phyloP scores from a whole-genome alignment of 2,888 invertebrate species.

The Steinernema carpocapsae region DNA sequence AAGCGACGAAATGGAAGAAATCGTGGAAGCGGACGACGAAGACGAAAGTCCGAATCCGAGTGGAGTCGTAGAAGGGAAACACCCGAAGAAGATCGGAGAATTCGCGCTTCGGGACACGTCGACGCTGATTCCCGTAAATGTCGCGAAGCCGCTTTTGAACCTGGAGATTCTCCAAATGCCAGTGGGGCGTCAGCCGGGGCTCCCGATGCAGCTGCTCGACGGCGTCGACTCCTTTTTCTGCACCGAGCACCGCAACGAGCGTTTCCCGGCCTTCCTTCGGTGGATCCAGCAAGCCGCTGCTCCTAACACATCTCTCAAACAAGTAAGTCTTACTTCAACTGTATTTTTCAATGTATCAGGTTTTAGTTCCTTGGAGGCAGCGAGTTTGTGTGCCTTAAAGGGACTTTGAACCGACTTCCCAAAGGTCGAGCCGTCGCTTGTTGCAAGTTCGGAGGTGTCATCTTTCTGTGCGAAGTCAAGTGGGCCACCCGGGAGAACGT shows the following conservation, averaged over 20 bases:
- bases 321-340: neutral
- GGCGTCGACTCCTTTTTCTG: slow-evolving; percentile 29
- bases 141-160: slow-evolving; percentile 1
- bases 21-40: slow-evolving; percentile 9
- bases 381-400: slow-evolving; percentile 4
- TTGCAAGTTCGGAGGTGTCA: slow-evolving; percentile 25
- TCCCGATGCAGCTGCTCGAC: slow-evolving; percentile 12
- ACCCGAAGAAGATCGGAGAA: slow-evolving; percentile 17
- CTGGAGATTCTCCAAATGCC: neutral
- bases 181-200: neutral
- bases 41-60: neutral
- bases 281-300: slow-evolving; percentile 16
- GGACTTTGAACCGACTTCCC: slow-evolving; percentile 1
- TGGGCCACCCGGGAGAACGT: neutral
- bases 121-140: neutral
- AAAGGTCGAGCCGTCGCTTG: slow-evolving; percentile 16
- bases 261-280: slow-evolving; percentile 4
- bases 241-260: slow-evolving; percentile 13
- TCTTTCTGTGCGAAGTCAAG: slow-evolving; percentile 7
- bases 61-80: neutral
- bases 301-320: neutral
- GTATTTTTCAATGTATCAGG: neutral
- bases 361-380: slow-evolving; percentile 21
- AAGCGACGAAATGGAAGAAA: slow-evolving; percentile 6
- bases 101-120: slow-evolving; percentile 28